A percentile compares a stretch with the other conserved stretches of the same genome.
Evolutionary conservation across 2,888 invertebrate species (phyloP).

Genomic region (Hydraecia micacea): DNA sequence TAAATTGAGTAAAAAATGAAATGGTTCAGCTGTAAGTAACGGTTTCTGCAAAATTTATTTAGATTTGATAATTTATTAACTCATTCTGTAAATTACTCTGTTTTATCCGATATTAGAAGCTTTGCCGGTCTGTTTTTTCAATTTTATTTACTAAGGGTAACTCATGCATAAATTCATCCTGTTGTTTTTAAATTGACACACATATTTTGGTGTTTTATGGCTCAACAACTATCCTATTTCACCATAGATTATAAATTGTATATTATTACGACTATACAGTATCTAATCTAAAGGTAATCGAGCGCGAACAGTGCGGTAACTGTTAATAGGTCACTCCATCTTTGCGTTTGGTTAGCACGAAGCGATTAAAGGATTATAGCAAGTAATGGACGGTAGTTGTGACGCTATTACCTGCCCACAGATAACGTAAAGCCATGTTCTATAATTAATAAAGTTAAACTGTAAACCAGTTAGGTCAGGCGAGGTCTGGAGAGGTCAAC

Average conservation of each 20-base stretch:
- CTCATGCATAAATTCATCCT: not conserved
- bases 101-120: slow-evolving; percentile 22
- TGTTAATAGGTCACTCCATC: slow-evolving; percentile 28
- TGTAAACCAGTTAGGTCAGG: not conserved
- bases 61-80: slow-evolving; percentile 39
- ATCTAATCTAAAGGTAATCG: slow-evolving; percentile 9
- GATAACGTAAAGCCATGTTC: slow-evolving; percentile 9
- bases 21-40: slow-evolving; percentile 32
- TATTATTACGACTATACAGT: not conserved
- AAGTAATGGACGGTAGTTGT: slow-evolving; percentile 16
- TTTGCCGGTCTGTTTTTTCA: not conserved
- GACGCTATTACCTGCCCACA: slow-evolving; percentile 6
- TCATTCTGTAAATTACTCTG: slow-evolving; percentile 11
- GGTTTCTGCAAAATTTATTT: slow-evolving; percentile 43
- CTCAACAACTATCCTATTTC: not conserved
- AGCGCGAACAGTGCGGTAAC: not conserved
- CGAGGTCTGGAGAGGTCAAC: not conserved
- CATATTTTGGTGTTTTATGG: not conserved
- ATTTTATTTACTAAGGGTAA: not conserved
- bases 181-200: not conserved
- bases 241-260: not conserved
- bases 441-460: slow-evolving; percentile 6
- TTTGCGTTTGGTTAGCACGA: slow-evolving; percentile 19
- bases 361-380: slow-evolving; percentile 25
- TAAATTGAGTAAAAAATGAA: slow-evolving; percentile 58